Evolutionary conservation across 2,113 vertebrate species (phyloP), one percentile per base, ranked within the genome.

Genomic region (Girardinichthys multiradiatus): DNA sequence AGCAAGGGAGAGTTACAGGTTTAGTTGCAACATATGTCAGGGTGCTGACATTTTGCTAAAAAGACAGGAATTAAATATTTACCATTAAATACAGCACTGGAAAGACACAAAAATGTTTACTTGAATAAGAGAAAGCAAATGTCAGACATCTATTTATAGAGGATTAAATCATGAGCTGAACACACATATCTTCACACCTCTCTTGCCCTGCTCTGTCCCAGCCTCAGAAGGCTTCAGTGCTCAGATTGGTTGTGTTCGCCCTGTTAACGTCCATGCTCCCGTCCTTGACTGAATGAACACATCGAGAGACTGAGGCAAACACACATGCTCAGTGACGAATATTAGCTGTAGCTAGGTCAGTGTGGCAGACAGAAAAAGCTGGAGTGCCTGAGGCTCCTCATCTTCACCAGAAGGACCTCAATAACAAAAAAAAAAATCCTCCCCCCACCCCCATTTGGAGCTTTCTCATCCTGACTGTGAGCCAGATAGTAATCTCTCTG

Each of bases 101-200:
- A 48, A 57, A 35, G 31, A 64, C 3, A 62, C 19, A 51, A 51
- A 67, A 29, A 51, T 62, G 35, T 70, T 45, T 14, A 31, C 59
- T 51, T 70, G 65, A 64, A 58, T 68, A 65, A 58, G 14, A 42
- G 74, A 57, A 86, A 77, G 83, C 42, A 77, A 84, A 86, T 54
- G 54, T 81, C 45, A 28, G 29, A 69, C 54, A 15, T 8, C 80
- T 86, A 90, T 90, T 87, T 84, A 71, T 89, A 82, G 81, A 27
- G 27, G 30, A 61, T 35, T 17, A 30, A 28, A 66, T 76, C 57
- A 61, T 11, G 72, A 73, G 33, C 57, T 51, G 31, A 21, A 65
- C 10, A 58, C 73, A 64, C 57, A 63, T 42, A 37, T 67, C n/a
- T 54, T 42, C 70, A 71, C 33, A 37, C 68, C 39, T 14, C 51